phyloP scores from a whole-genome alignment of 2,113 vertebrate species.

The Seriola rivoliana region DNA sequence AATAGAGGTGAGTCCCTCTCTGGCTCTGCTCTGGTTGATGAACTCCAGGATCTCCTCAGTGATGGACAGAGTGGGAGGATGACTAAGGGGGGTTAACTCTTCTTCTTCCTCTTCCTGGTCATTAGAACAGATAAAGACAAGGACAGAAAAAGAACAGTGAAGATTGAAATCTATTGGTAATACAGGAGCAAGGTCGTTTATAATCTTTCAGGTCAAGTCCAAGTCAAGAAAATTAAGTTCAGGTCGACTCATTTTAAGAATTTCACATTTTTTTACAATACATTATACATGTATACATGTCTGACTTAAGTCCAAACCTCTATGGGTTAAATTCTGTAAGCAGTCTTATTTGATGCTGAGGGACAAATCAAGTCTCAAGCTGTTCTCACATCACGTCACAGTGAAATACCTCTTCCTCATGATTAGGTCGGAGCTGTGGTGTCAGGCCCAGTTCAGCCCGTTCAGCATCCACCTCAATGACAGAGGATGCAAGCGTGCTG shows the following conservation, averaged over 20 bases:
- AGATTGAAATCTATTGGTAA: too few species aligned
- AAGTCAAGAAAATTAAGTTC: too few species aligned
- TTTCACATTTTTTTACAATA: too few species aligned
- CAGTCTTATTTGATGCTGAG: too few species aligned
- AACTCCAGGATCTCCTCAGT: constrained; percentile 92
- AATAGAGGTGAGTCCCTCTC: constrained; percentile 64
- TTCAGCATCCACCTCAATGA: constrained; percentile 80
- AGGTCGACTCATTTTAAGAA: too few species aligned
- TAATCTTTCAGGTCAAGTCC: not conserved
- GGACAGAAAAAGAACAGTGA: not conserved
- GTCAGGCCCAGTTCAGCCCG: constrained; percentile 21
- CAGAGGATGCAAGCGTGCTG: constrained; percentile 80
- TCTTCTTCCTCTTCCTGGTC: constrained; percentile 67
- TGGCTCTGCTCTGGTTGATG: constrained; percentile 86
- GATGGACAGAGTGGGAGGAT: constrained; percentile 86
- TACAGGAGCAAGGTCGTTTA: not conserved
- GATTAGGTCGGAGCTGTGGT: not conserved
- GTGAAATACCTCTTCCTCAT: constrained; percentile 31
- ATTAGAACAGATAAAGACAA: not conserved
- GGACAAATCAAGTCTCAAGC: too few species aligned
- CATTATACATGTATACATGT: too few species aligned
- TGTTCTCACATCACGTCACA: not conserved
- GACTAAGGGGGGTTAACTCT: constrained; percentile 71
- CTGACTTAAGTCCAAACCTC: not conserved
- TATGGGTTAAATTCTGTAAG: too few species aligned